Conservation (phyloP, 2,888 invertebrate species). For the Pandemis corylana region DNA sequence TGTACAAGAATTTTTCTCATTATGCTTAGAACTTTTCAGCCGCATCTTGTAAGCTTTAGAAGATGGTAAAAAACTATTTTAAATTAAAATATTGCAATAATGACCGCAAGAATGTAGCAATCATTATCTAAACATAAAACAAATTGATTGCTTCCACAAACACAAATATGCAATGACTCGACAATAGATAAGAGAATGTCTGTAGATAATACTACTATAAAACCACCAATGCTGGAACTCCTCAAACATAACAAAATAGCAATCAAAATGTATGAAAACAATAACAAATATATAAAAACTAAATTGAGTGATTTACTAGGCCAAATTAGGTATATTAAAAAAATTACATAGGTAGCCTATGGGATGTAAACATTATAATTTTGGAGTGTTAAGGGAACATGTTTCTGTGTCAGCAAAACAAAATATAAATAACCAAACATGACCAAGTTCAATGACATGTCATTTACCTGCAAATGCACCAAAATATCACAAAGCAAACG, state of each 20-base stretch:
- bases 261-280: background rate
- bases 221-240: background rate
- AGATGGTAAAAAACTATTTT: background rate
- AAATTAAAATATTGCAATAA: background rate
- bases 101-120: background rate
- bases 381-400: background rate
- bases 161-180: background rate
- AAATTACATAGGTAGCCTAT: background rate
- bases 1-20: no score
- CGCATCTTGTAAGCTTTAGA: no score
- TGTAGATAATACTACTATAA: background rate
- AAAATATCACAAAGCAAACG: constrained; percentile 44
- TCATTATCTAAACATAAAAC: background rate
- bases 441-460: constrained; percentile 59
- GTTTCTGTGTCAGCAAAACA: constrained; percentile 35
- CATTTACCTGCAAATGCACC: constrained; percentile 55
- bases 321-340: no score
- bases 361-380: background rate
- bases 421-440: constrained; percentile 21
- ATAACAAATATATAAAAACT: background rate
- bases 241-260: background rate
- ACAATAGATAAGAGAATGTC: background rate
- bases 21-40: no score
- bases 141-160: background rate
- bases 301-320: background rate